These are phyloP conservation scores for Aphidius gifuensis DNA, from an alignment of 1,140 invertebrate genomes.

Conservation along the genomic window DNA sequence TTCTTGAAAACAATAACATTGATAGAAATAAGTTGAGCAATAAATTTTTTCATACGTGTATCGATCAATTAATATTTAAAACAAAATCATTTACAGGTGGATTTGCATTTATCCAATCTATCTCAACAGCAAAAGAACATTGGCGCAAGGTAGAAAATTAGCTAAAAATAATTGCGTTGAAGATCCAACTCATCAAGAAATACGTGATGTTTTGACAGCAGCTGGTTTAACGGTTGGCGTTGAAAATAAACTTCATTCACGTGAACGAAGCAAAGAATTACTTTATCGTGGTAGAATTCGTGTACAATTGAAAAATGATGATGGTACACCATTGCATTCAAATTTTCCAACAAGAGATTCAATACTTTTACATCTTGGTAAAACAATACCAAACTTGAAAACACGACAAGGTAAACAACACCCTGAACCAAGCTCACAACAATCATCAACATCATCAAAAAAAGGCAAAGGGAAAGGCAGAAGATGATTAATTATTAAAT, in stretches of 20 bases:
- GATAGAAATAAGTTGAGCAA: too few relatives aligned
- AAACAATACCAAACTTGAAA: conserved; percentile 91
- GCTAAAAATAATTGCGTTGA: conserved; percentile 84
- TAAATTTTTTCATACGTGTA: too few relatives aligned
- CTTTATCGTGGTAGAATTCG: conserved; percentile 81
- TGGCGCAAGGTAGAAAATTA: conserved; percentile 81
- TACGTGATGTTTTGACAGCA: conserved; percentile 83
- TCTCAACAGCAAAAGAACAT: conserved; percentile 89
- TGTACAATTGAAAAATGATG: conserved; percentile 89
- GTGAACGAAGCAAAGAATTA: conserved; percentile 86
- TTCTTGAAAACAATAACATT: too few relatives aligned
- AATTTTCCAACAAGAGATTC: conserved; percentile 77
- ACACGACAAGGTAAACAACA: conserved; percentile 61
- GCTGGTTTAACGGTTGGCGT: conserved; percentile 80
- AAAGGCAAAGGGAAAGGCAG: conserved; percentile 53
- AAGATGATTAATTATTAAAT: conserved; percentile 35
- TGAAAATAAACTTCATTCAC: conserved; percentile 94
- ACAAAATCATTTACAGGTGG: conserved; percentile 67
- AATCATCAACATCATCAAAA: conserved; percentile 40
- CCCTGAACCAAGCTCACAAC: conserved; percentile 45
- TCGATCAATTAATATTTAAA: too few relatives aligned
- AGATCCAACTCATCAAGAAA: conserved; percentile 92
- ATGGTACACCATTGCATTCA: conserved; percentile 73
- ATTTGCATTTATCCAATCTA: conserved; percentile 96
- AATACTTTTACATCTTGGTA: conserved; percentile 72